phyloP scores from a whole-genome alignment of 2,113 vertebrate species.

The Xenopus tropicalis region UCB_Xtro_10.0 CM004449.2:67082001-67082500 shows the following conservation, averaged over 20 bases:
- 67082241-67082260: neutral
- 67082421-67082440: constrained; percentile 25
- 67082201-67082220: too few relatives aligned
- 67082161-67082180: too few relatives aligned
- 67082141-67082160: too few relatives aligned
- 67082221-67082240: too few relatives aligned
- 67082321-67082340: constrained; percentile 35
- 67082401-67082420: constrained; percentile 15
- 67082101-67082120: constrained; percentile 3
- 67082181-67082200: too few relatives aligned
- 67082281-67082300: constrained; percentile 1
- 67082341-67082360: constrained; percentile 16
- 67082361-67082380: constrained; percentile 12
- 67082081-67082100: constrained; percentile 17
- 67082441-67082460: constrained; percentile 41
- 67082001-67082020: too few relatives aligned
- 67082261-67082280: neutral
- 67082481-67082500: constrained; percentile 38
- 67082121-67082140: neutral
- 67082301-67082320: constrained; percentile 36
- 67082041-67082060: neutral
- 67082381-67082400: constrained; percentile 14
- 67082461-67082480: constrained; percentile 31
- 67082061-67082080: neutral
- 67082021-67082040: neutral